These are phyloP conservation scores for Hemibagrus guttatus DNA, from an alignment of 2,797 vertebrate species.

Conservation along the genomic window DNA sequence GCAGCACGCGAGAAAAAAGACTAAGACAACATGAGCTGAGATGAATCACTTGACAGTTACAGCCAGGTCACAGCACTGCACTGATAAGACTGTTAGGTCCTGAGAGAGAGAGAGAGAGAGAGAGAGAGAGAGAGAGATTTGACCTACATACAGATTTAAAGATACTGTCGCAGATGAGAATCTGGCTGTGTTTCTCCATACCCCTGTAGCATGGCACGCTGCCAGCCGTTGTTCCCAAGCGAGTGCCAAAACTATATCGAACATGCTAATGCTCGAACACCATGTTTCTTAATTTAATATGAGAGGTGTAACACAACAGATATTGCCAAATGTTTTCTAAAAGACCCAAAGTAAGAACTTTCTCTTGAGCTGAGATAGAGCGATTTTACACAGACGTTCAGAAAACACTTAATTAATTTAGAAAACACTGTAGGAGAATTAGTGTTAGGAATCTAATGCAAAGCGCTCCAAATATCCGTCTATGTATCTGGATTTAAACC, in stretches of 20 bases:
- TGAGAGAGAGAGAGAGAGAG: constrained; percentile 35
- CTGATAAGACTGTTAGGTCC: constrained; percentile 34
- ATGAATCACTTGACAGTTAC: constrained; percentile 38
- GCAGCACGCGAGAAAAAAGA: background rate
- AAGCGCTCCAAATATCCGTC: background rate
- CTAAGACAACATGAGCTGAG: constrained; percentile 24
- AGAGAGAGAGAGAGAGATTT: constrained; percentile 40
- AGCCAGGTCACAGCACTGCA: constrained; percentile 26
- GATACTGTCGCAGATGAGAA: constrained; percentile 60
- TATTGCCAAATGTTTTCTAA: background rate
- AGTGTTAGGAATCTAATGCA: background rate
- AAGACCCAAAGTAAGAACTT: background rate
- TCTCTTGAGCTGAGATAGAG: background rate
- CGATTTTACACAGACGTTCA: background rate
- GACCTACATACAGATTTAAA: constrained; percentile 64
- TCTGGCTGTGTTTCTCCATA: constrained; percentile 27
- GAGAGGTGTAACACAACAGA: background rate
- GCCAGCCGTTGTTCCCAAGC: constrained; percentile 20
- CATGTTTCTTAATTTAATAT: constrained; percentile 12
- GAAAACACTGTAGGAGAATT: too few relatives aligned
- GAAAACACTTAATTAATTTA: background rate
- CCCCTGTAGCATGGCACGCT: constrained; percentile 56
- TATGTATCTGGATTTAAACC: background rate
- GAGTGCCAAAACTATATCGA: constrained; percentile 17
- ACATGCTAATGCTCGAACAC: background rate